These are phyloP conservation scores for Drosophila saltans DNA, from an alignment of 1,140 invertebrate species.

Conservation along the genomic window DNA sequence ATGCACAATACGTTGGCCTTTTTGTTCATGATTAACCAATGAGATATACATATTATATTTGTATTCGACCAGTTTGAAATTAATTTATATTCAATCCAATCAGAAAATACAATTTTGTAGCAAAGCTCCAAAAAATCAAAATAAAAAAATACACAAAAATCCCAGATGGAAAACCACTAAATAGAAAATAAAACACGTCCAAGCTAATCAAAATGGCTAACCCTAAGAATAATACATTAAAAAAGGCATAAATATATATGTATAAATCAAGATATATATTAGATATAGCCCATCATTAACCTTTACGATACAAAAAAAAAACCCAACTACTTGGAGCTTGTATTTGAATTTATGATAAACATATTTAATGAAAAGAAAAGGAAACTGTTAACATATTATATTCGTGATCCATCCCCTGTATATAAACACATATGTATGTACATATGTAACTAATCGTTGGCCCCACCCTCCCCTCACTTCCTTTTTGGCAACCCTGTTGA, in stretches of 20 bases:
- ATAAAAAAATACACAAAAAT: slow-evolving; percentile 37
- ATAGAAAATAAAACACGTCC: slow-evolving; percentile 50
- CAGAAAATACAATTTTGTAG: background rate
- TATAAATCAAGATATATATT: slow-evolving; percentile 32
- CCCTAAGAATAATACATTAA: slow-evolving; percentile 31
- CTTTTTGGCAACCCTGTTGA: slow-evolving; percentile 23
- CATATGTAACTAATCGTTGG: background rate
- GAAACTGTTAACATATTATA: slow-evolving; percentile 63
- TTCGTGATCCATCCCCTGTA: slow-evolving; percentile 41
- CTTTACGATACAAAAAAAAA: slow-evolving; percentile 39
- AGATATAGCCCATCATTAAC: slow-evolving; percentile 54
- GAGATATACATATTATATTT: background rate
- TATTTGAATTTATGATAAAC: slow-evolving; percentile 69
- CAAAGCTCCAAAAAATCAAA: background rate
- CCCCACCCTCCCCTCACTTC: background rate
- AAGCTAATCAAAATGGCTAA: slow-evolving; percentile 56
- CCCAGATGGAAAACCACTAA: slow-evolving; percentile 31
- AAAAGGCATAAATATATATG: slow-evolving; percentile 20
- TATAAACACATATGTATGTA: slow-evolving; percentile 45
- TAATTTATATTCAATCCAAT: background rate
- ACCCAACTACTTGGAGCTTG: slow-evolving; percentile 59
- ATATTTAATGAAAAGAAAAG: slow-evolving; percentile 31
- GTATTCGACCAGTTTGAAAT: slow-evolving; percentile 3
- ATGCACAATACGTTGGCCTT: slow-evolving; percentile 68
- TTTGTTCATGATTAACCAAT: slow-evolving; percentile 44